Evolutionary conservation across 2,888 invertebrate species (phyloP), one percentile per base, ranked within the genome.

Genomic region (Coelogynopora nodosa): DNA sequence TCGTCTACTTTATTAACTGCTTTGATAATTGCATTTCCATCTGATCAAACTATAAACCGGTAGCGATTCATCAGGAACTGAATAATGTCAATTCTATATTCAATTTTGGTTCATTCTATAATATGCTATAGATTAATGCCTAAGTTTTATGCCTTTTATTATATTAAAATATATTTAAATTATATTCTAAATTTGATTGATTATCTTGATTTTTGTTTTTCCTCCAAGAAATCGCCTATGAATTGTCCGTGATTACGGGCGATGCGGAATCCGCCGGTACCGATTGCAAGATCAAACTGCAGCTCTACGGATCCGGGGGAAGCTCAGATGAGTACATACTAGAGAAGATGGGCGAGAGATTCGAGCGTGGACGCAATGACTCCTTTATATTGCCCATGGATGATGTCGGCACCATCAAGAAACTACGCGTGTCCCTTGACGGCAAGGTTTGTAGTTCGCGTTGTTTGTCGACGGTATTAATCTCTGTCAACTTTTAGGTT

Each of bases 331-430:
- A 90, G 0, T 86, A 90, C 0, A 88, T 89, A 23, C 89, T 92
- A 0, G 90, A 91, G 13, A 92, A 92, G 87, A 87, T 87, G 30
- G 90, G 90, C 0, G 90, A 91, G 85, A 88, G 90, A 86, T 92
- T 92, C 88, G 92, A 92, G 87, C 88, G 92, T 81, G 91, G 89
- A 13, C 88, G 89, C 31, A 89, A 89, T 27, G 91, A 92, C 87
- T 87, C 90, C 0, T 90, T 92, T 31, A 91, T 90, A 90, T 90
- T 91, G 87, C 91, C 91, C 85, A 67, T 92, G 18, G 91, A 92
- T 83, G 92, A 92, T 87, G 89, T 92, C 30, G 91, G 90, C 0
- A 90, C 90, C 18, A 86, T 92, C 31, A 90, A 90, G 88, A 92
- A 91, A 88, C 88, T 92, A 82, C 88, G 92, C 81, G 88, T 92